These are phyloP conservation scores for Anhinga rufa DNA, from an alignment of 2,113 vertebrate genomes.

Conservation along the genomic window DNA sequence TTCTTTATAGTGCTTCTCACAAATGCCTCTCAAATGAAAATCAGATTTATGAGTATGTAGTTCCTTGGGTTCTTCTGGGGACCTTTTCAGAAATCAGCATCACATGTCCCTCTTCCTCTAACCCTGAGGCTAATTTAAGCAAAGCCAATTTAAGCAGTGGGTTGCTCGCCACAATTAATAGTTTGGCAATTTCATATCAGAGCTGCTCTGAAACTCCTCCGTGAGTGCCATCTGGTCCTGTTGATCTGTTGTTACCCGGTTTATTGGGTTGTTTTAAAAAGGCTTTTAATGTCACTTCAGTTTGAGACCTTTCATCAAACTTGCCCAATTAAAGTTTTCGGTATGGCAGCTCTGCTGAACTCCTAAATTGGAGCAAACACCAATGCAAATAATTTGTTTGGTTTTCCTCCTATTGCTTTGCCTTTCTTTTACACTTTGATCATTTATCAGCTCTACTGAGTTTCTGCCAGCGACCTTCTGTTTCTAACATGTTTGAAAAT, in stretches of 20 bases:
- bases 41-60: neutral
- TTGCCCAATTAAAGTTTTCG: neutral
- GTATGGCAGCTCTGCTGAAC: neutral
- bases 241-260: conserved; percentile 1
- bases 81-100: neutral
- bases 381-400: neutral
- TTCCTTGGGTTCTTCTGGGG: neutral
- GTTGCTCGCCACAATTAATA: conserved; percentile 28
- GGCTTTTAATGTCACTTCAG: neutral
- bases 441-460: neutral
- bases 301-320: conserved; percentile 3
- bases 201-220: conserved; percentile 6
- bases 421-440: neutral
- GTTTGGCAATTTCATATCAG: conserved; percentile 34
- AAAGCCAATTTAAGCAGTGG: conserved; percentile 5
- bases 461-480: conserved; percentile 1
- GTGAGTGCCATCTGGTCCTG: conserved; percentile 35
- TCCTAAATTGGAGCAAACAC: neutral
- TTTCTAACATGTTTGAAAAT: neutral
- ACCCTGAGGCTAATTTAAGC: conserved; percentile 27
- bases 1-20: neutral
- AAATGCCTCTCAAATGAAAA: neutral
- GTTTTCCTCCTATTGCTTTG: neutral
- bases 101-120: neutral
- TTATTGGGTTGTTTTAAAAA: conserved; percentile 7